Percentiles rank a stretch among this genome's conserved stretches.
phyloP scores from a whole-genome alignment of 2,113 vertebrate genomes.

The Hippopotamus amphibius region DNA sequence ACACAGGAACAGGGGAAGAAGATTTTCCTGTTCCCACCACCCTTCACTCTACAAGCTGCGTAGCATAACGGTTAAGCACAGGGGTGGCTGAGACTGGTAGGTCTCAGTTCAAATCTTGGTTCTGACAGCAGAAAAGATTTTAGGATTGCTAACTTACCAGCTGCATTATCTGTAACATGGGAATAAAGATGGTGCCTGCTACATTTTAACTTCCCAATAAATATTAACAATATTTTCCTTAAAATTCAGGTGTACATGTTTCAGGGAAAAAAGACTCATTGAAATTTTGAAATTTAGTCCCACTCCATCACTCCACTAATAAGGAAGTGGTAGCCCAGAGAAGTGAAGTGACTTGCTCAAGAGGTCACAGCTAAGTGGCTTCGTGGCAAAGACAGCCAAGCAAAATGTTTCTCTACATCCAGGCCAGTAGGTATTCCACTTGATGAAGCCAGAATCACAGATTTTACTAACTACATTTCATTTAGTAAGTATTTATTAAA shows the following conservation, averaged over 20 bases:
- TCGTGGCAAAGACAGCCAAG: neutral
- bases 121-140: neutral
- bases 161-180: neutral
- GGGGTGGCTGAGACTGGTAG: neutral
- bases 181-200: neutral
- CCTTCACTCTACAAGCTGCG: neutral
- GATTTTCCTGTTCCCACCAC: neutral
- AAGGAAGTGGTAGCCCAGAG: neutral
- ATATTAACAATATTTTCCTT: neutral
- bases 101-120: neutral
- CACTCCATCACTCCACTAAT: neutral
- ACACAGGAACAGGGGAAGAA: neutral
- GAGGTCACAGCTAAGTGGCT: neutral
- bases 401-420: neutral
- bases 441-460: neutral
- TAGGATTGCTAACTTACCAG: neutral
- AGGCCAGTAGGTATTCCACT: neutral
- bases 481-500: neutral
- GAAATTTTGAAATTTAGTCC: neutral
- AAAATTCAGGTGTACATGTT: neutral
- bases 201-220: neutral
- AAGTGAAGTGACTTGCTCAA: neutral
- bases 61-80: neutral
- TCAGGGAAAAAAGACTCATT: neutral
- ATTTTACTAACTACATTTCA: neutral